Evolutionary conservation across 1,140 invertebrate genomes (phyloP), one percentile per base, ranked within the genome.

Genomic region (Euura lappo): DNA sequence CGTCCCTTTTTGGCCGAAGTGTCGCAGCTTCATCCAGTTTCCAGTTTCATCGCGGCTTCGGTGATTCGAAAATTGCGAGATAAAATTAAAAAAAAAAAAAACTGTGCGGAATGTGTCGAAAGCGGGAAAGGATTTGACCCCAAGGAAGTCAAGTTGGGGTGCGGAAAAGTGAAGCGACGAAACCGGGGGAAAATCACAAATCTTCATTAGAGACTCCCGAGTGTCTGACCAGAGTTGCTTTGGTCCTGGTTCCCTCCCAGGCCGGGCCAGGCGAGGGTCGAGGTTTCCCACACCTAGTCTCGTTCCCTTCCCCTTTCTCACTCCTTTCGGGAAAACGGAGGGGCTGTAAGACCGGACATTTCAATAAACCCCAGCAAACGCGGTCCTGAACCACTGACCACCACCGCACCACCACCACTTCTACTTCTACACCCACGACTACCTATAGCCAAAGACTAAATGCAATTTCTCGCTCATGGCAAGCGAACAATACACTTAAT

Each of bases 301-400:
- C 28, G 28, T 28, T 10, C 8, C 60, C 60, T 13, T 64, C 13
- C 60, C 60, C 60, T 10, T 64, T 42, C 66, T 68, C 28, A 68
- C 44, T 28, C 66, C 66, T 44, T 68, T 68, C 44, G 66, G 66
- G 43, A 10, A 44, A 11, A 44, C 76, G 78, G 77, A 77, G 77
- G 75, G 75, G 76, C 78, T 72, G 82, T 81, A 83, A 85, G 83
- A 84, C 83, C 83, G 81, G 83, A 87, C 84, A 85, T 87, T 87
- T 87, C 85, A 87, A 87, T 87, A 86, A 87, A 86, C 79, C 79
- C 81, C 77, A 72, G 81, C 79, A 84, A 84, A 85, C 81, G 80
- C 79, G 77, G 77, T n/a, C 79, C 79, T 70, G 83, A 82, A 81
- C 78, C 83, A 76, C 80, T 82, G 82, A 84, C 83, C 79, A 78